Evolutionary conservation across 30 jellyfish, hydroid and myxozoan species (phyloP), one percentile per base, ranked within the genome.

Genomic region (Nemopilema nomurai): DNA sequence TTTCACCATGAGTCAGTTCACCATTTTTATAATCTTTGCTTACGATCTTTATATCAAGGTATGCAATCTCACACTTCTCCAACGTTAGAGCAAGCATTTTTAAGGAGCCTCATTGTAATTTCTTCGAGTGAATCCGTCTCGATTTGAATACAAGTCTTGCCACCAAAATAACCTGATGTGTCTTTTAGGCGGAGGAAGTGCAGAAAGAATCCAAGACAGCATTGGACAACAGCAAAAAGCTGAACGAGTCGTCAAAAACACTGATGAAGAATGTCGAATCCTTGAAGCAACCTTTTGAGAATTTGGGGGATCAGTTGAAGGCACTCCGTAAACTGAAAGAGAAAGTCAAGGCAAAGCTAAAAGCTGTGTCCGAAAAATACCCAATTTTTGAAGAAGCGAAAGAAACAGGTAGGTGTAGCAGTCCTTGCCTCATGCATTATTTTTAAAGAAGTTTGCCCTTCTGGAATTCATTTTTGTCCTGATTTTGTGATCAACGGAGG

Each of bases 161-260:
- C n/a, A n/a, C n/a, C n/a, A n/a, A n/a, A n/a, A n/a, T n/a, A 72
- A 31, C 57, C 16, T 72, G 1, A 9, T 32, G 81, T 57, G 24
- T 63, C 76, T 49, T 17, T 53, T 51, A 90, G 97, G 97, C 97
- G 28, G 71, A 49, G 29, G 87, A n/a, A 51, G 97, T 90, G 66
- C 74, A 80, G 86, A 74, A 67, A 18, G 69, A 73, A 68, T 89
- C 97, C 16, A 93, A 29, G 17, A 70, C 32, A 17, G 69, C 81
- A 19, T 50, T 52, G 49, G 49, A 74, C 23, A 79, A 66, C 8
- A 73, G 87, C 65, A 77, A 79, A 18, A 62, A 51, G 16, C 21
- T 85, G 67, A 82, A 80, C 32, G 62, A 57, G 7, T 87, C 67
- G n/a, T 77, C 96, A 21, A 70, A 62, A 8, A 83, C 62, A 22